These are phyloP conservation scores for Rhinogobius similis DNA, from an alignment of 2,113 vertebrate species.

Conservation along the genomic window DNA sequence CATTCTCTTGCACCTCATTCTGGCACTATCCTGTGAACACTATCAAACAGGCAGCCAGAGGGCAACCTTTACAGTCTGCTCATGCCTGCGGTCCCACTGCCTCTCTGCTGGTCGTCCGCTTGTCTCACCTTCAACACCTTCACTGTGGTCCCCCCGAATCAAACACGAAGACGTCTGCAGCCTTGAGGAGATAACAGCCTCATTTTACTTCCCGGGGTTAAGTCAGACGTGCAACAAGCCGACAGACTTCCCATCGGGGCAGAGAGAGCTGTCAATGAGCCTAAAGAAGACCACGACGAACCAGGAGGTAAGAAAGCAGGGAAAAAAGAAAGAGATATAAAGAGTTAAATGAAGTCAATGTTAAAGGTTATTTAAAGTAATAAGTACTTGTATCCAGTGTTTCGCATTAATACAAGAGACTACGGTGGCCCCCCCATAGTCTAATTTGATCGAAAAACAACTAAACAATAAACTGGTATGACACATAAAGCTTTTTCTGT, in stretches of 20 bases:
- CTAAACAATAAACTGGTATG: no score
- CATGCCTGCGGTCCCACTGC: conserved; percentile 25
- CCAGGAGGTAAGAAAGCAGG: conserved; percentile 3
- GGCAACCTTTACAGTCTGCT: conserved; percentile 44
- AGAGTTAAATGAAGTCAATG: background rate
- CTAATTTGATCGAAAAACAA: no score
- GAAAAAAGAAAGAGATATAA: background rate
- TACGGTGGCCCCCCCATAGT: no score
- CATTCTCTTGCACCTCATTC: conserved; percentile 13
- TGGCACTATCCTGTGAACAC: conserved; percentile 36
- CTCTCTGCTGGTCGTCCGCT: conserved; percentile 5
- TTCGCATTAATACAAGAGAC: no score
- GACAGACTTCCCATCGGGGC: conserved; percentile 16
- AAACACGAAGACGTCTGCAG: conserved; percentile 7
- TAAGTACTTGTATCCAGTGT: background rate
- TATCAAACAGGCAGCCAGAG: conserved; percentile 58
- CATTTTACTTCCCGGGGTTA: conserved; percentile 18
- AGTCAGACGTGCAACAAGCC: conserved; percentile 24
- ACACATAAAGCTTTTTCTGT: no score
- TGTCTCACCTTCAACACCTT: conserved; percentile 28
- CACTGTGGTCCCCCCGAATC: conserved; percentile 21
- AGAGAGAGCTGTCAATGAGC: conserved; percentile 14
- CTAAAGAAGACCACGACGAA: background rate
- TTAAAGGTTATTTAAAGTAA: background rate
- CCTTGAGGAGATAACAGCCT: conserved; percentile 22